A percentile compares a stretch with the other conserved stretches of the same genome.
Conservation (phyloP, 1,140 invertebrate genomes). For the Euura lappo region DNA sequence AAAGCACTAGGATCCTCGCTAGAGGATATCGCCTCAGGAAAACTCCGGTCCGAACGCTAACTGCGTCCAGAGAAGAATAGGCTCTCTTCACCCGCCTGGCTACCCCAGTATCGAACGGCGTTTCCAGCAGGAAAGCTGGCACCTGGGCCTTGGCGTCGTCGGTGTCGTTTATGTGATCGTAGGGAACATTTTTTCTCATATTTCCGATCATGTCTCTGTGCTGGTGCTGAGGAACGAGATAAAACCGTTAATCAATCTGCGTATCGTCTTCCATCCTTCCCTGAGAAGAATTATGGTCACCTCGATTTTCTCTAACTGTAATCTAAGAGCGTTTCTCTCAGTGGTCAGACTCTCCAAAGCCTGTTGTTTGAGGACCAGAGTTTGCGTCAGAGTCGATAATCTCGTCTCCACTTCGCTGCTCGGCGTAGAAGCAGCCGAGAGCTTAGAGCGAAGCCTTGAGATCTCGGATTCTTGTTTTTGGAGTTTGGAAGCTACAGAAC, state of each 20-base stretch:
- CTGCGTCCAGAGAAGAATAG: constrained; percentile 77
- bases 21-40: constrained; percentile 83
- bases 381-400: constrained; percentile 76
- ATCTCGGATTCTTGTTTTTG: constrained; percentile 70
- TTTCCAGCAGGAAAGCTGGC: constrained; percentile 75
- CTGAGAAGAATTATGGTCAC: constrained; percentile 42
- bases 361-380: constrained; percentile 81
- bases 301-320: constrained; percentile 83
- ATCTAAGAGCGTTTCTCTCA: constrained; percentile 78
- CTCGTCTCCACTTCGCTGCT: constrained; percentile 72
- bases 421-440: constrained; percentile 60
- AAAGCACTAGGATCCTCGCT: constrained; percentile 77
- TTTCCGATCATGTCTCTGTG: constrained; percentile 54
- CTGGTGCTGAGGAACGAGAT: constrained; percentile 52
- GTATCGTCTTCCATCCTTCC: constrained; percentile 17
- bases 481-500: constrained; percentile 59
- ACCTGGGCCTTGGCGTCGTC: constrained; percentile 75
- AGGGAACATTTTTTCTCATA: constrained; percentile 48
- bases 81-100: constrained; percentile 80
- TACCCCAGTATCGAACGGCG: constrained; percentile 79
- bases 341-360: constrained; percentile 77
- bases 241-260: constrained; percentile 22
- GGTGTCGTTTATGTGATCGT: constrained; percentile 68
- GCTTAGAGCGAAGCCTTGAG: constrained; percentile 65
- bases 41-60: constrained; percentile 78